phyloP scores from a whole-genome alignment of 2,113 vertebrate genomes.

The Paramormyrops kingsleyae region DNA sequence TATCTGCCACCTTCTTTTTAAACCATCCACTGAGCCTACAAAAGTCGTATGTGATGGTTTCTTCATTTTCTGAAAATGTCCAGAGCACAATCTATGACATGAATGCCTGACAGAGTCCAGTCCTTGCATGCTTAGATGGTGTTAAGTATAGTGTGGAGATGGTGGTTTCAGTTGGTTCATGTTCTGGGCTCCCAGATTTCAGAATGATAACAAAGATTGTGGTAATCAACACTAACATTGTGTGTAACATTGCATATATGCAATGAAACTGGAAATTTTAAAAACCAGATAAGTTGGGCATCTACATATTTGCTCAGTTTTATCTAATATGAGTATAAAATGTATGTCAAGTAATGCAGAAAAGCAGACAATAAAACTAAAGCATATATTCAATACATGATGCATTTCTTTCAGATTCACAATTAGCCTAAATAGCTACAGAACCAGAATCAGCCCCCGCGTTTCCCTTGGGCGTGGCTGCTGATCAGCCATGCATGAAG shows the following conservation, averaged over 20 bases:
- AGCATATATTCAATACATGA: no score
- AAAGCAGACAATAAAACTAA: no score
- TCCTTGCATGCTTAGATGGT: not conserved
- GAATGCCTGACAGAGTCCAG: not conserved
- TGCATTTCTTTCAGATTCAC: no score
- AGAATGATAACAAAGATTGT: not conserved
- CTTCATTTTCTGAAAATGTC: conserved; percentile 10
- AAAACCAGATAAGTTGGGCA: no score
- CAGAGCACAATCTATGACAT: not conserved
- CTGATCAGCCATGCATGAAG: no score
- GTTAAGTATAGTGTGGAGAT: conserved; percentile 11
- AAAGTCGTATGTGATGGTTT: conserved; percentile 4
- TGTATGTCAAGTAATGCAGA: no score
- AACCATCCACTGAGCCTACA: not conserved
- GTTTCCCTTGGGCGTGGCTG: no score
- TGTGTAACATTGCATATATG: not conserved
- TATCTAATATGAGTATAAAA: no score
- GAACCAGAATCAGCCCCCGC: no score
- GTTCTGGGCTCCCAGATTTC: conserved; percentile 12
- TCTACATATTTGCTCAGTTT: no score
- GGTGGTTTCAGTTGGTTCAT: conserved; percentile 11
- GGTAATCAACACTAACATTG: conserved; percentile 1
- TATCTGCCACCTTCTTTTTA: not conserved
- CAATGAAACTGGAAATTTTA: no score
- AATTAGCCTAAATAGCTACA: no score